These are phyloP conservation scores for Holothuria leucospilota DNA, from an alignment of 53 echinoderm and acorn worm genomes.

Conservation along the genomic window DNA sequence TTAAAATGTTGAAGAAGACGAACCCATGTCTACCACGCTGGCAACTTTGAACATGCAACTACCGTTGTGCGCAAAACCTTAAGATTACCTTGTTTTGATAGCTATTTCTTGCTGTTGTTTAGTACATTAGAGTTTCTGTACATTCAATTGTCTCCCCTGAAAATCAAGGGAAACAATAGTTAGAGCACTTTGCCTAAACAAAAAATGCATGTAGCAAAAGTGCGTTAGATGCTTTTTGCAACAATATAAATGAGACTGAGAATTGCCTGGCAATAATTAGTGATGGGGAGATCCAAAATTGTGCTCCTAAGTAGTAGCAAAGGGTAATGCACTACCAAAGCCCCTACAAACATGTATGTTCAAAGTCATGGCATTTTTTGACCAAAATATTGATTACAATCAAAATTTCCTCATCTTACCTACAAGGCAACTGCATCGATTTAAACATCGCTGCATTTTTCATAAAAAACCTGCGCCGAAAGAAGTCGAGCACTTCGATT, in stretches of 20 bases:
- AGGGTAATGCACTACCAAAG: neutral
- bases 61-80: neutral
- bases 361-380: neutral
- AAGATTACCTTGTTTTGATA: neutral
- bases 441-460: too few relatives aligned
- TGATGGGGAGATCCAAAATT: neutral
- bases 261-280: neutral
- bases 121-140: neutral
- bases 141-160: neutral
- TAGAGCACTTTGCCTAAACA: neutral
- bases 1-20: neutral
- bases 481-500: too few relatives aligned
- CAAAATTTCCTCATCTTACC: neutral
- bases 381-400: neutral
- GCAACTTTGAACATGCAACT: neutral
- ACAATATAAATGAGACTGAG: neutral
- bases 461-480: too few relatives aligned
- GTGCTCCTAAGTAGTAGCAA: neutral
- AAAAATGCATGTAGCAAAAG: neutral
- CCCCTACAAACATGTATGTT: neutral
- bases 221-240: neutral
- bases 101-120: neutral
- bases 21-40: neutral
- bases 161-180: constrained; percentile 17
- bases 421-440: too few relatives aligned